These are phyloP conservation scores for Pocillopora grandis DNA, from an alignment of 92 coral and sea anemone species.

Conservation along the genomic window DNA sequence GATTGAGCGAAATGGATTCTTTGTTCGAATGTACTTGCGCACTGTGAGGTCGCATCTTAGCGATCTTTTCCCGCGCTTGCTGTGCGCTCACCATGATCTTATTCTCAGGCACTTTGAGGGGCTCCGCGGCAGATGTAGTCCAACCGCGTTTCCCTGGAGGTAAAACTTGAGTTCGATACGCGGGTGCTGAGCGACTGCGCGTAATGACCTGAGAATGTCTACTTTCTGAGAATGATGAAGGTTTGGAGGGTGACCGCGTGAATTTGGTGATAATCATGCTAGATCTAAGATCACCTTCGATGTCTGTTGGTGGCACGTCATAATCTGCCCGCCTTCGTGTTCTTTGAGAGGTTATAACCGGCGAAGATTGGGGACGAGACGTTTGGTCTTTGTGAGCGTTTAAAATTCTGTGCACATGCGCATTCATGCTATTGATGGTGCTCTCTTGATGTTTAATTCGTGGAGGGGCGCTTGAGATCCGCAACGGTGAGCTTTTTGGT, in stretches of 20 bases:
- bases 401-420: conserved; percentile 79
- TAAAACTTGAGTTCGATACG: conserved; percentile 70
- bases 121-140: conserved; percentile 82
- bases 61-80: conserved; percentile 76
- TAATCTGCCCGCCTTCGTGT: conserved; percentile 33
- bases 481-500: conserved; percentile 18
- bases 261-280: conserved; percentile 64
- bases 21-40: conserved; percentile 67
- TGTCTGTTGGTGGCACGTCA: conserved; percentile 51
- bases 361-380: conserved; percentile 93
- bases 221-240: conserved; percentile 71
- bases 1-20: conserved; percentile 64
- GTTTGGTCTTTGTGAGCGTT: conserved; percentile 61
- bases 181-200: conserved; percentile 89
- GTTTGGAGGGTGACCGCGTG: conserved; percentile 59
- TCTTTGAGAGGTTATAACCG: conserved; percentile 62
- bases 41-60: conserved; percentile 80
- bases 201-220: conserved; percentile 61
- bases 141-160: conserved; percentile 87
- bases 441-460: conserved; percentile 73
- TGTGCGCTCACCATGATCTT: conserved; percentile 83
- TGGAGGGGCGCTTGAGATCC: conserved; percentile 92
- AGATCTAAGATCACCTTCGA: conserved; percentile 51
- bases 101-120: conserved; percentile 66
- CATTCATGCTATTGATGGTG: conserved; percentile 75